phyloP scores from a whole-genome alignment of 2,113 vertebrate species.

The Petromus typicus region DNA sequence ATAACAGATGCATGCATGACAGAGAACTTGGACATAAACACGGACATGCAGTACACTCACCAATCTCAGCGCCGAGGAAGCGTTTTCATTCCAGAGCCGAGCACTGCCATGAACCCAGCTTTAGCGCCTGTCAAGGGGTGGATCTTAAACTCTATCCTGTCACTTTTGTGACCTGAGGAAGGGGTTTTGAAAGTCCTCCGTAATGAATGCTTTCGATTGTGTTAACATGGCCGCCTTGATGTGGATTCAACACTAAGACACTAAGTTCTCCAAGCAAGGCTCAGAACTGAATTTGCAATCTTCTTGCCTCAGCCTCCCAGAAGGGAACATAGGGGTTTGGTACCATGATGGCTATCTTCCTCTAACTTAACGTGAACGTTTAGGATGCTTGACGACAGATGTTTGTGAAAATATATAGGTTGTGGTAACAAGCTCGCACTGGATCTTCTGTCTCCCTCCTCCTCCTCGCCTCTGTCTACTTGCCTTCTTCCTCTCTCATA shows the following conservation, averaged over 20 bases:
- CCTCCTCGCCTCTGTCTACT: rapidly evolving
- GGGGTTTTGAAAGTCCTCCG: background rate
- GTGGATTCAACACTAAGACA: background rate
- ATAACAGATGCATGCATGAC: background rate
- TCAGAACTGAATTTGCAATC: background rate
- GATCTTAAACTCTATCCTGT: background rate
- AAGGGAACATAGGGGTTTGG: background rate
- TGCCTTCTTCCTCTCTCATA: rapidly evolving
- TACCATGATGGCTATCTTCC: background rate
- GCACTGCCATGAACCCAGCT: background rate
- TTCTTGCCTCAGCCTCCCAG: background rate
- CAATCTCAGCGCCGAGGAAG: background rate
- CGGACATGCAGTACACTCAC: too few species aligned
- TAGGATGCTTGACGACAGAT: background rate
- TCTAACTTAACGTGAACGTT: background rate
- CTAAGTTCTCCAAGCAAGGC: background rate
- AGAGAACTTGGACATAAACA: background rate
- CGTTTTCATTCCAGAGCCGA: background rate
- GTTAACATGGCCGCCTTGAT: background rate
- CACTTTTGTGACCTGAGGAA: background rate
- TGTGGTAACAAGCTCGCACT: background rate
- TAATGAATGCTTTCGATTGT: background rate
- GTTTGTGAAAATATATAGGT: background rate
- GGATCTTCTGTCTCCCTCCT: too few species aligned
- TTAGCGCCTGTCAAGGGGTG: background rate